A percentile compares a stretch with the other conserved stretches of the same genome.
These are phyloP conservation scores for Xanthorhoe spadicearia DNA, from an alignment of 2,888 invertebrate genomes.

Conservation along the genomic window DNA sequence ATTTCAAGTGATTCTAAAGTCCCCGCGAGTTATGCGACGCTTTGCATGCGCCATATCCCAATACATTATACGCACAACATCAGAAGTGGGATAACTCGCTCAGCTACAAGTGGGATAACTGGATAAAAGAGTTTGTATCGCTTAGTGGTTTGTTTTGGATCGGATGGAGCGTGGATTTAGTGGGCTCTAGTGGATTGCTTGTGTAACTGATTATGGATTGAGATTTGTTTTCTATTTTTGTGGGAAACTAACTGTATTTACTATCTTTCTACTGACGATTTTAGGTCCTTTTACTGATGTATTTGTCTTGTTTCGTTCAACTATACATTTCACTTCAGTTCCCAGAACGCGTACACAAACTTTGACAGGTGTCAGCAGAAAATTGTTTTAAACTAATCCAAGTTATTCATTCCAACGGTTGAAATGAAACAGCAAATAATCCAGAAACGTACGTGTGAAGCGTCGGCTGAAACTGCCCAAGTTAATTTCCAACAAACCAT, in stretches of 20 bases:
- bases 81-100: conserved; percentile 24
- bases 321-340: too few relatives aligned
- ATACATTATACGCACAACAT: conserved; percentile 39
- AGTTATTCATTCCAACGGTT: too few relatives aligned
- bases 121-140: conserved; percentile 18
- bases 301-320: too few relatives aligned
- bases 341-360: too few relatives aligned
- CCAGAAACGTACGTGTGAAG: background rate
- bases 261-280: too few relatives aligned
- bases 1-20: conserved; percentile 80
- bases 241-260: background rate
- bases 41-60: conserved; percentile 50
- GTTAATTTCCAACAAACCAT: conserved; percentile 19
- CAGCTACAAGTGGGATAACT: conserved; percentile 15
- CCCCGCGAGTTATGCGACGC: conserved; percentile 64
- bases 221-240: background rate
- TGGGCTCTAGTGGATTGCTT: background rate
- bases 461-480: conserved; percentile 8
- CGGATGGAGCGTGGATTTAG: conserved; percentile 2
- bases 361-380: too few relatives aligned
- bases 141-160: conserved; percentile 24
- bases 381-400: too few relatives aligned
- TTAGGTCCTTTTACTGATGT: too few relatives aligned
- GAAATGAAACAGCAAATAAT: background rate
- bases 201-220: background rate